phyloP scores from a whole-genome alignment of 2,113 vertebrate genomes.

The Hemibagrus wyckioides region DNA sequence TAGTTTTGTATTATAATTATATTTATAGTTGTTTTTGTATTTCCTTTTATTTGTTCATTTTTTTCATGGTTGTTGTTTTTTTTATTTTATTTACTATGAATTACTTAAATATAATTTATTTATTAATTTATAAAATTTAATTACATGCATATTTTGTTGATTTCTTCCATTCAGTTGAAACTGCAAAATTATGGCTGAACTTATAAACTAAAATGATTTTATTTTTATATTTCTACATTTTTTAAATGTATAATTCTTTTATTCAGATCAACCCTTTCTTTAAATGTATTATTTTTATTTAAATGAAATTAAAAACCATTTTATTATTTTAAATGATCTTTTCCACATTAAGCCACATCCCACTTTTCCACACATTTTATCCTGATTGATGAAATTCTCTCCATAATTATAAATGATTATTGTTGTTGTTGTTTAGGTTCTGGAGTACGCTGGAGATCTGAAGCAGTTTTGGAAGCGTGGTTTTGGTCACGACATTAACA shows the following conservation, averaged over 20 bases:
- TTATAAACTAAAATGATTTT: background rate
- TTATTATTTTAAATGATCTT: background rate
- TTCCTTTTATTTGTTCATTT: background rate
- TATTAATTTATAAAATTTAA: background rate
- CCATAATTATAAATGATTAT: background rate
- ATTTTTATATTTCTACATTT: background rate
- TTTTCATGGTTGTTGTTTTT: no score
- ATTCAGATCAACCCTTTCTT: background rate
- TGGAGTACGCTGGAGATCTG: conserved; percentile 91
- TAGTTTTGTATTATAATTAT: no score
- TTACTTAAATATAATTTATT: background rate
- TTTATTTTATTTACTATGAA: no score
- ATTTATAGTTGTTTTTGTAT: no score
- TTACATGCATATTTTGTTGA: background rate
- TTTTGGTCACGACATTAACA: conserved; percentile 89
- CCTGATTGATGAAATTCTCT: background rate
- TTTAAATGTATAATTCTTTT: no score
- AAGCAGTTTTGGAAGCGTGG: conserved; percentile 96
- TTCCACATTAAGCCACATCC: background rate
- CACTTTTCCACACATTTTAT: no score
- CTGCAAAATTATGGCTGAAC: background rate
- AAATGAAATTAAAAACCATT: background rate
- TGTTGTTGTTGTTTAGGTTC: conserved; percentile 69
- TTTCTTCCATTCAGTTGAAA: background rate
- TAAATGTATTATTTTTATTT: no score